Percentiles rank a stretch among this genome's conserved stretches.
phyloP scores from a whole-genome alignment of 2,888 invertebrate genomes.

The Autographa pulchrina region DNA sequence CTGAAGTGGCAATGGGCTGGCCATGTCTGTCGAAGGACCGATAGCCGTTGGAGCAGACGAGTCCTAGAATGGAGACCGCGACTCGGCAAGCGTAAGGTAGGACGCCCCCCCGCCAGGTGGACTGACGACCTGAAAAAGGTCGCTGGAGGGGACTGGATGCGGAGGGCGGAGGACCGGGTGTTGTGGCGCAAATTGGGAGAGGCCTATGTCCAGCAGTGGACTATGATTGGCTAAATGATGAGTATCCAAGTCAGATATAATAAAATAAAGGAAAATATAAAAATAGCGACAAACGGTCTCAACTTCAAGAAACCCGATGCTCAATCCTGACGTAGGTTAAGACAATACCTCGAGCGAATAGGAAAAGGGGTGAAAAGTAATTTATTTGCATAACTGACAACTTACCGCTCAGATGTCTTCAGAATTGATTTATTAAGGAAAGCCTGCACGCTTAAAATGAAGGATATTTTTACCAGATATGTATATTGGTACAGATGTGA shows the following conservation, averaged over 20 bases:
- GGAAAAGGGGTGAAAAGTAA: slow-evolving; percentile 17
- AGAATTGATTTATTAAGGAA: slow-evolving; percentile 34
- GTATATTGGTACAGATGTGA: slow-evolving; percentile 43
- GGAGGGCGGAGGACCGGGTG: too few species aligned
- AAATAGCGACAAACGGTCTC: neutral
- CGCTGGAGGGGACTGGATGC: too few species aligned
- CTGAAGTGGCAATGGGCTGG: too few species aligned
- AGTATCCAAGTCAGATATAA: neutral
- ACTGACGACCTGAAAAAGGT: too few species aligned
- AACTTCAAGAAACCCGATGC: neutral
- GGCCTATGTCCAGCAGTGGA: too few species aligned
- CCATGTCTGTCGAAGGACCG: too few species aligned
- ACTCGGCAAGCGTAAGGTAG: too few species aligned
- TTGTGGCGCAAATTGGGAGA: too few species aligned
- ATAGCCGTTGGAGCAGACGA: too few species aligned
- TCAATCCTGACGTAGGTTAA: slow-evolving; percentile 8
- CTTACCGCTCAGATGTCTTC: slow-evolving; percentile 16
- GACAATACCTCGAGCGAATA: slow-evolving; percentile 8
- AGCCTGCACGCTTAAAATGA: slow-evolving; percentile 16
- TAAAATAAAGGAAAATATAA: neutral
- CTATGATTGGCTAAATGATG: too few species aligned
- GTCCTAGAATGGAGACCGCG: too few species aligned
- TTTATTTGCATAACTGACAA: slow-evolving; percentile 29
- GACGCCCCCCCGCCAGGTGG: too few species aligned
- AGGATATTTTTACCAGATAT: slow-evolving; percentile 21